A percentile compares a stretch with the other conserved stretches of the same genome.
These are phyloP conservation scores for Noturus placidus DNA, from an alignment of 2,113 vertebrate species.

Conservation along the genomic window DNA sequence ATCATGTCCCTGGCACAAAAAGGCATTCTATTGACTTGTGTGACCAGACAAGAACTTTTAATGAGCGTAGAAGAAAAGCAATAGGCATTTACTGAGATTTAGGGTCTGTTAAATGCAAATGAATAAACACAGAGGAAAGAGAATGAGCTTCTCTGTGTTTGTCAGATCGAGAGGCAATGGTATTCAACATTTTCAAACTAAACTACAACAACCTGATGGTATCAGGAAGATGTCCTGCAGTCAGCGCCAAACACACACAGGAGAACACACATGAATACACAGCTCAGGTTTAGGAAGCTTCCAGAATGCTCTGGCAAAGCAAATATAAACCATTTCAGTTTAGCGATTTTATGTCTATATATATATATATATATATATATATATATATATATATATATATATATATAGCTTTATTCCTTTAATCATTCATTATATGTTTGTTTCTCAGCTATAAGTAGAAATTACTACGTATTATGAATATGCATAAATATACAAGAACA, in stretches of 20 bases:
- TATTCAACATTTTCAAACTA: constrained; percentile 6
- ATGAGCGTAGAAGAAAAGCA: background rate
- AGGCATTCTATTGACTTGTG: constrained; percentile 13
- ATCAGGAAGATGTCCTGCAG: constrained; percentile 15
- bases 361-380: too few species aligned
- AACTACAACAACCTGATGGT: constrained; percentile 23
- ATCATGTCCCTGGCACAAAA: constrained; percentile 20
- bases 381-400: too few species aligned
- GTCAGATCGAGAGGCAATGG: background rate
- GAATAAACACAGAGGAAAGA: constrained; percentile 11
- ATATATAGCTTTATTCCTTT: background rate
- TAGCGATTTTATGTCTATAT: background rate
- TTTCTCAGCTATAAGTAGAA: background rate
- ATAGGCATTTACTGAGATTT: constrained; percentile 21
- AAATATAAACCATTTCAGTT: background rate
- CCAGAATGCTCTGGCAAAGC: background rate
- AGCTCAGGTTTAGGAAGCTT: background rate
- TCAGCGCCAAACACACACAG: constrained; percentile 16
- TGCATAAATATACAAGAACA: background rate
- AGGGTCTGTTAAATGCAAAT: constrained; percentile 9
- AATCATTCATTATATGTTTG: background rate
- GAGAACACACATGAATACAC: background rate
- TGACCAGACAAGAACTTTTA: constrained; percentile 13
- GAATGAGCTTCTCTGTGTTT: constrained; percentile 13
- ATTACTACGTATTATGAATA: background rate